Conservation (phyloP, 2,888 invertebrate species). For the Entomobrya multifasciata region DNA sequence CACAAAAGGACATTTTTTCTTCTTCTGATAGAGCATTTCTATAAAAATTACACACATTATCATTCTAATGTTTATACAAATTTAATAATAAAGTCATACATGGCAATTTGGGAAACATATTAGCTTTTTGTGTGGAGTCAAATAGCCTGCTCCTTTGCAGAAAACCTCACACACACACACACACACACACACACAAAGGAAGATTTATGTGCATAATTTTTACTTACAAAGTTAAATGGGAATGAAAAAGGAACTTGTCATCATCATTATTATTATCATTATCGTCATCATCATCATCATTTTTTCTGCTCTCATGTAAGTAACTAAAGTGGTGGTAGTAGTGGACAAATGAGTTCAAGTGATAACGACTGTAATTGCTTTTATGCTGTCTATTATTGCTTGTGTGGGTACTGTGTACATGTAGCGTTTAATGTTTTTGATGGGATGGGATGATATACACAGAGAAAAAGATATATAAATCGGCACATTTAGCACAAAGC, state of each 20-base stretch:
- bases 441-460: background rate
- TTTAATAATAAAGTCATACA: slow-evolving; percentile 42
- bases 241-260: slow-evolving; percentile 57
- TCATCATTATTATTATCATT: slow-evolving; percentile 10
- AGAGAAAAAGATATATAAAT: background rate
- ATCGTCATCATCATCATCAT: slow-evolving; percentile 32
- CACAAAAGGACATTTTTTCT: no score
- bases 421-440: background rate
- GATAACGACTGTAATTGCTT: slow-evolving; percentile 58
- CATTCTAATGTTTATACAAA: slow-evolving; percentile 9
- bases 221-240: slow-evolving; percentile 10
- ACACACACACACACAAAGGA: slow-evolving; percentile 19
- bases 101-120: background rate
- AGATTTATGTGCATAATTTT: slow-evolving; percentile 17
- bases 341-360: slow-evolving; percentile 66
- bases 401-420: background rate
- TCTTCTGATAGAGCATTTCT: no score
- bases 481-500: background rate
- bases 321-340: background rate
- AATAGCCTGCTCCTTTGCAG: no score
- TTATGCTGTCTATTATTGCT: slow-evolving; percentile 46
- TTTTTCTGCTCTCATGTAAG: slow-evolving; percentile 28
- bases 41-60: background rate
- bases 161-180: background rate
- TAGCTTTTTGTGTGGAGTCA: background rate